phyloP scores from a whole-genome alignment of 2,797 vertebrate species.

The Chromis chromis region DNA sequence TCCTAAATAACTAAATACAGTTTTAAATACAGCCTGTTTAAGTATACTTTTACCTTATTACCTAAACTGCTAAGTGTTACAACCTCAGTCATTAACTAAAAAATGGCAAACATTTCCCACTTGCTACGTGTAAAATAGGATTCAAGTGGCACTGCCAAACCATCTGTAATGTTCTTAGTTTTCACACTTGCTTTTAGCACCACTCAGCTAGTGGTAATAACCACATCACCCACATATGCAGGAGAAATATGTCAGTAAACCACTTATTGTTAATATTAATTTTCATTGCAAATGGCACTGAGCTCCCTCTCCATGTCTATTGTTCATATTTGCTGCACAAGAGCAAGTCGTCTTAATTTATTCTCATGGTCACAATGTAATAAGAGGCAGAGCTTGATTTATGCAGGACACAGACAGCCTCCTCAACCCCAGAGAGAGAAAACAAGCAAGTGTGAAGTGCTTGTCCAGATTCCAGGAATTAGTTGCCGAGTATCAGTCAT shows the following conservation, averaged over 20 bases:
- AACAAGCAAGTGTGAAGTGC: constrained; percentile 56
- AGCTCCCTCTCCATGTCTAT: constrained; percentile 3
- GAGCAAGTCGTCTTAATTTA: constrained; percentile 31
- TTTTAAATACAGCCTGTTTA: background rate
- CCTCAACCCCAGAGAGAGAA: constrained; percentile 53
- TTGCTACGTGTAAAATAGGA: constrained; percentile 24
- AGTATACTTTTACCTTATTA: background rate
- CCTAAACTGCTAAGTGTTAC: constrained; percentile 20
- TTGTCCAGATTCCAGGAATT: constrained; percentile 70
- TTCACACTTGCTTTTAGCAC: constrained; percentile 60
- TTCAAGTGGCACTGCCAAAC: constrained; percentile 36
- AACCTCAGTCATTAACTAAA: constrained; percentile 24
- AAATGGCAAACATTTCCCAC: constrained; percentile 15
- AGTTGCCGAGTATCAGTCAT: constrained; percentile 68
- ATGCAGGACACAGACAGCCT: constrained; percentile 47
- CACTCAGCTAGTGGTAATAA: constrained; percentile 26
- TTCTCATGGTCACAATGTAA: constrained; percentile 31
- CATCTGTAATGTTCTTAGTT: constrained; percentile 52
- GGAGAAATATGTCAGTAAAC: constrained; percentile 62
- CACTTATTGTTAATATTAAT: constrained; percentile 46
- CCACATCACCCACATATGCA: constrained; percentile 61
- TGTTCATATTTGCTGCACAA: constrained; percentile 35
- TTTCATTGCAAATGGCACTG: constrained; percentile 23
- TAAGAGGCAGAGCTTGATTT: constrained; percentile 40
- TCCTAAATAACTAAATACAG: background rate